These are phyloP conservation scores for Phylloscopus collybita DNA, from an alignment of 2,797 vertebrate species.

Conservation along the genomic window DNA sequence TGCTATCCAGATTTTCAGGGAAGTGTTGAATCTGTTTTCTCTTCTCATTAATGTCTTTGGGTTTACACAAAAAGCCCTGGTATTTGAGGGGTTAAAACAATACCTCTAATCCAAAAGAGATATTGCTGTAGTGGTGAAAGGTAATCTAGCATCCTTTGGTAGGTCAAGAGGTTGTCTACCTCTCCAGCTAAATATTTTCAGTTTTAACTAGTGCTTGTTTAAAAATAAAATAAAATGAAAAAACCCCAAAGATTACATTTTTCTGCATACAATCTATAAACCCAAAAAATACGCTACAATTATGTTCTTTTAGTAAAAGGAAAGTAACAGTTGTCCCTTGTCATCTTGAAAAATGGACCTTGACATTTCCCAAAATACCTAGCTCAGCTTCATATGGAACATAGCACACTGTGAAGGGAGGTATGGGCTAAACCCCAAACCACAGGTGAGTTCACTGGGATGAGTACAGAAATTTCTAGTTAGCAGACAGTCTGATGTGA, in stretches of 20 bases:
- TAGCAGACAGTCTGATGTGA: neutral
- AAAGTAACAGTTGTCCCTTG: neutral
- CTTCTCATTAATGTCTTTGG: neutral
- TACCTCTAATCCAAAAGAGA: neutral
- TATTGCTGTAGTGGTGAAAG: neutral
- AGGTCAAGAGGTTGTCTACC: neutral
- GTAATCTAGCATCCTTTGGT: neutral
- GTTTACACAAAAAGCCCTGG: neutral
- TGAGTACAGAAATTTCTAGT: neutral
- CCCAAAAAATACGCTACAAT: neutral
- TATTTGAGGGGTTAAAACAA: neutral
- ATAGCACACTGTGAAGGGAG: neutral
- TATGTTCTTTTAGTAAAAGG: neutral
- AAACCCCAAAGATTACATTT: neutral
- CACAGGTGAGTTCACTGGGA: neutral
- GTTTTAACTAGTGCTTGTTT: neutral
- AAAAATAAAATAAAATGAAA: neutral
- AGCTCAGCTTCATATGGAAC: neutral
- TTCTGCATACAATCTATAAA: neutral
- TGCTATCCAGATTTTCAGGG: neutral
- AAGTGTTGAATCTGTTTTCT: neutral
- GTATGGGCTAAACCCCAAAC: neutral
- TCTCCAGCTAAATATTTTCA: neutral
- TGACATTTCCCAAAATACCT: neutral
- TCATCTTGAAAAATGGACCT: neutral